Evolutionary conservation across 2,797 vertebrate species (phyloP).

Genomic region (Halcyon chelicuti): DNA sequence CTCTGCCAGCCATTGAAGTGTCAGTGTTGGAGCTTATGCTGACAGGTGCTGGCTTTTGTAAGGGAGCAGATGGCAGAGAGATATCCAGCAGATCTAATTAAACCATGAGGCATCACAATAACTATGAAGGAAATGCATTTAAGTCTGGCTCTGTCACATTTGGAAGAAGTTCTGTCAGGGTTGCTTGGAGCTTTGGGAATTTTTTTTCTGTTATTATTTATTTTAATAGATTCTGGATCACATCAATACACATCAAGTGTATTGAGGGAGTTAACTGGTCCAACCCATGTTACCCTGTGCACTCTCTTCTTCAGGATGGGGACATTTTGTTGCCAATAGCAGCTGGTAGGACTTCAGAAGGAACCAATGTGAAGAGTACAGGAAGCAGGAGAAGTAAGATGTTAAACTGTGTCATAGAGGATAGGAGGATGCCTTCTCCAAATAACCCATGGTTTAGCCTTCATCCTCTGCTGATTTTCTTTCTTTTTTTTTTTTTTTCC

Average conservation of each 20-base stretch:
- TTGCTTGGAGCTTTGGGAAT: not conserved
- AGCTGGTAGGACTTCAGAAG: not conserved
- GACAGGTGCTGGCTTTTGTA: conserved; percentile 40
- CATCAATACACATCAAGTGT: not conserved
- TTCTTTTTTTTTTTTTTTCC: not conserved
- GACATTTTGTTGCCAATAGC: not conserved
- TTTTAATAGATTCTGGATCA: not conserved
- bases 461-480: not conserved
- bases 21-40: not conserved
- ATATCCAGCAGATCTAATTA: conserved; percentile 50
- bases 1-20: not conserved
- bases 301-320: not conserved
- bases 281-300: not conserved
- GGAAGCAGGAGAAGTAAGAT: not conserved
- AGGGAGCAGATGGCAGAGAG: conserved; percentile 47
- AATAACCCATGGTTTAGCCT: not conserved
- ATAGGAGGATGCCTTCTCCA: not conserved
- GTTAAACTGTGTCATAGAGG: not conserved
- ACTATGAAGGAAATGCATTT: not conserved
- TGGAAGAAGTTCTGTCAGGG: not conserved
- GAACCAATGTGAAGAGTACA: not conserved
- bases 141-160: not conserved
- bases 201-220: not conserved
- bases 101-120: not conserved
- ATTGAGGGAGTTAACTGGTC: not conserved